A percentile compares a stretch with the other conserved stretches of the same genome.
phyloP scores from a whole-genome alignment of 92 coral and sea anemone species.

The Metridium senile region DNA sequence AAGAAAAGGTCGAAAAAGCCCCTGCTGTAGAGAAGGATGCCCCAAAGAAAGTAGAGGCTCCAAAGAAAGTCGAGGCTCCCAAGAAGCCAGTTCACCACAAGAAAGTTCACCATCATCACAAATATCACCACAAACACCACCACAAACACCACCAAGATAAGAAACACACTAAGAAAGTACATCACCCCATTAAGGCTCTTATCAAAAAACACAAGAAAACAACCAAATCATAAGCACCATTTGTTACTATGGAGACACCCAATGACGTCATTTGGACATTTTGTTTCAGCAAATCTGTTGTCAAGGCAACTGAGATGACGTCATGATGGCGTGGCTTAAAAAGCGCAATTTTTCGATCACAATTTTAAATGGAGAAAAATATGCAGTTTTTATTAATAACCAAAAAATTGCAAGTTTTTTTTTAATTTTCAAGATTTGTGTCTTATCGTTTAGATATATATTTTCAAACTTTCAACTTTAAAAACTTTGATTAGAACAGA shows the following conservation, averaged over 20 bases:
- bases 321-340: background rate
- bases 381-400: background rate
- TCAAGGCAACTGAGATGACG: conserved; percentile 3
- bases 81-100: conserved; percentile 30
- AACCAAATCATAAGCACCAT: conserved; percentile 14
- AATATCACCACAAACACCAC: conserved; percentile 15
- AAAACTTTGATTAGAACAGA: background rate
- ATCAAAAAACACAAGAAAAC: conserved; percentile 14
- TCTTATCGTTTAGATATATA: background rate
- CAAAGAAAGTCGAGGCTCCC: conserved; percentile 22
- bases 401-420: background rate
- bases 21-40: conserved; percentile 3
- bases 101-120: conserved; percentile 1
- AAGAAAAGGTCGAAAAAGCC: conserved; percentile 1
- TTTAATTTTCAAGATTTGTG: background rate
- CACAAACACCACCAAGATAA: conserved; percentile 12
- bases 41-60: conserved; percentile 25
- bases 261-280: background rate
- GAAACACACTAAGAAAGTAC: conserved; percentile 11
- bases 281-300: too few relatives aligned
- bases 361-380: background rate
- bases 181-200: conserved; percentile 4
- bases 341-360: background rate
- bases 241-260: conserved; percentile 3
- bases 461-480: background rate